Evolutionary conservation across 2,113 vertebrate species (phyloP), one percentile per base, ranked within the genome.

Genomic region (Halcyon malimbica): DNA sequence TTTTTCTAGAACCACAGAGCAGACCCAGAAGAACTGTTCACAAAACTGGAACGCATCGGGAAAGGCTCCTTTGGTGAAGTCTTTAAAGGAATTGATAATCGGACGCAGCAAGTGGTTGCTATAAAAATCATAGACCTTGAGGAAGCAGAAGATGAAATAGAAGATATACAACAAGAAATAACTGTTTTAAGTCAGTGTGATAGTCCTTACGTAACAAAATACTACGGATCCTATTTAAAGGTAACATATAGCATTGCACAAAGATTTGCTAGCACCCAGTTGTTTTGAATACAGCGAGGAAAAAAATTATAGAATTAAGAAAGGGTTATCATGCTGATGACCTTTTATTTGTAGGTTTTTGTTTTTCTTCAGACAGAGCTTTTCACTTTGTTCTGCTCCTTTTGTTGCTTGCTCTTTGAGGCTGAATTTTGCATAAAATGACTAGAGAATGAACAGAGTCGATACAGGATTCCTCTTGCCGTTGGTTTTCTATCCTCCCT

Each of bases 111-210:
- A 80, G 99, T 99, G 13, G 99, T 99, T 60, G 99, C 99, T 97
- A 99, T 99, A 68, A 99, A 99, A 98, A 99, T 99, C 85, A 99
- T 99, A 71, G 99, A 99, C 93, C 98, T 99, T 21, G 99, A 99
- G 97, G 99, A 99, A 98, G 99, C 99, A 0, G 99, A 99, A 97
- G 99, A 99, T 94, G 99, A 99, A 98, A 99, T 99, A 92, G 99
- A 99, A 96, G 99, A 99, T 97, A 99, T 99, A 95, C 99, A 99
- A 97, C 99, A 99, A 98, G 99, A 99, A 97, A 99, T 99, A 96
- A 99, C 99, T 19, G 99, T 99, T 53, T 97, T 99, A 91, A 99
- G 99, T 96, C 99, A 99, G 96, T 99, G 99, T 37, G 99, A 99
- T 97, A 99, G 99, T 80, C 98, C 99, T 16, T 99, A 98, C 73